These are phyloP conservation scores for Dendrocincla fuliginosa DNA, from an alignment of 2,797 vertebrate genomes.

Conservation along the genomic window DNA sequence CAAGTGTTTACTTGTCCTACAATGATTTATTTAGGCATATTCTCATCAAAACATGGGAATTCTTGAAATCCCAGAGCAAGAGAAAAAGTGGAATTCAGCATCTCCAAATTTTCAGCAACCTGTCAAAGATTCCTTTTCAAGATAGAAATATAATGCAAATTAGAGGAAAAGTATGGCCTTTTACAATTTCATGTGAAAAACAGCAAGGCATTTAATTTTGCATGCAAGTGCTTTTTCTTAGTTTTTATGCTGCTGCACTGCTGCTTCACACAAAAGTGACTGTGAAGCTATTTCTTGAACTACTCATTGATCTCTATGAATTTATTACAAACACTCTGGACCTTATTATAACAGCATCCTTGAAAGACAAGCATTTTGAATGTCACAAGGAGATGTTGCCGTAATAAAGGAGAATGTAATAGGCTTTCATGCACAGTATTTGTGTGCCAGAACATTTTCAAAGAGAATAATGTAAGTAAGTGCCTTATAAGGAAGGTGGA, in stretches of 20 bases:
- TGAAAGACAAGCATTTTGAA: slow-evolving; percentile 58
- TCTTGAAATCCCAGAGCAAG: slow-evolving; percentile 23
- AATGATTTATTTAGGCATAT: slow-evolving; percentile 36
- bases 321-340: slow-evolving; percentile 49
- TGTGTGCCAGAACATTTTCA: slow-evolving; percentile 46
- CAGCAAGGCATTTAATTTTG: background rate
- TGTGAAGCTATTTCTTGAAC: slow-evolving; percentile 30
- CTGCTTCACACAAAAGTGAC: background rate
- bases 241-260: background rate
- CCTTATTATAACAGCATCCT: slow-evolving; percentile 51
- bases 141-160: background rate
- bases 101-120: background rate
- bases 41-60: slow-evolving; percentile 45
- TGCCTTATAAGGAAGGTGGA: background rate
- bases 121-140: background rate
- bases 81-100: background rate
- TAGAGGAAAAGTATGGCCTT: background rate
- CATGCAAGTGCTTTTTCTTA: background rate
- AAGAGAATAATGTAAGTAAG: slow-evolving; percentile 42
- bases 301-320: slow-evolving; percentile 54
- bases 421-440: slow-evolving; percentile 14
- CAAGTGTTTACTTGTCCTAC: slow-evolving; percentile 12
- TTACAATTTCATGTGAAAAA: background rate
- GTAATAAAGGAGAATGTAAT: slow-evolving; percentile 45
- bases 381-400: slow-evolving; percentile 37